These are phyloP conservation scores for Eucidaris tribuloides DNA, from an alignment of 35 echinoderm and acorn worm genomes.

Conservation along the genomic window DNA sequence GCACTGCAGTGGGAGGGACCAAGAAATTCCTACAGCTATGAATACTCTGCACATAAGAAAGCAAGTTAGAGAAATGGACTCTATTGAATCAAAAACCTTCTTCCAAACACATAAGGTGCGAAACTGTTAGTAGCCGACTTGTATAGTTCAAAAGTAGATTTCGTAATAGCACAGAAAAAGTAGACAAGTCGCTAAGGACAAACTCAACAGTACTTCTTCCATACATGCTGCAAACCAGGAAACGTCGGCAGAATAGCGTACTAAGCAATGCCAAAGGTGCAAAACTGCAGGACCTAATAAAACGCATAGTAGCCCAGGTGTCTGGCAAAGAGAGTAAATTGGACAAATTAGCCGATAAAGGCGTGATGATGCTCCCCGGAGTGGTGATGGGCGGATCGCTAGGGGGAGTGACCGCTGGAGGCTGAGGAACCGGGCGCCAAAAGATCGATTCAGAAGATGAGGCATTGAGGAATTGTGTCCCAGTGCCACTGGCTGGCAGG, in stretches of 20 bases:
- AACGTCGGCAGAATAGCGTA: slow-evolving; percentile 14
- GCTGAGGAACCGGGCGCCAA: not conserved
- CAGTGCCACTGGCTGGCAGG: not conserved
- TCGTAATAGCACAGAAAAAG: slow-evolving; percentile 5
- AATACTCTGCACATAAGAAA: too few species aligned
- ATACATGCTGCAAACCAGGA: not conserved
- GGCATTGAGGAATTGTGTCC: slow-evolving; percentile 4
- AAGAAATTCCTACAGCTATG: too few species aligned
- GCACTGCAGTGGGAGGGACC: too few species aligned
- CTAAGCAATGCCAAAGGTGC: slow-evolving; percentile 39
- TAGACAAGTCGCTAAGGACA: slow-evolving; percentile 5
- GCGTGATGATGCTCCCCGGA: slow-evolving; percentile 11
- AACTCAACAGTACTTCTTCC: slow-evolving; percentile 38
- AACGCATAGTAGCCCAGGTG: slow-evolving; percentile 14
- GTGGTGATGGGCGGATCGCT: slow-evolving; percentile 2
- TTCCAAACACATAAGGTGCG: slow-evolving; percentile 29
- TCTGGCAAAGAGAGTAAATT: not conserved
- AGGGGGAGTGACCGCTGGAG: not conserved
- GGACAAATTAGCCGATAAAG: not conserved
- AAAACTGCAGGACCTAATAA: not conserved
- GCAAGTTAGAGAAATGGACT: slow-evolving; percentile 10
- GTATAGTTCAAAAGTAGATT: slow-evolving; percentile 25
- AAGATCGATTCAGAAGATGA: not conserved
- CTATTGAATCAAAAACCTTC: slow-evolving; percentile 1
- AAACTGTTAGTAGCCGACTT: not conserved